Conservation (phyloP, 2,888 invertebrate genomes). For the Luperina testacea region DNA sequence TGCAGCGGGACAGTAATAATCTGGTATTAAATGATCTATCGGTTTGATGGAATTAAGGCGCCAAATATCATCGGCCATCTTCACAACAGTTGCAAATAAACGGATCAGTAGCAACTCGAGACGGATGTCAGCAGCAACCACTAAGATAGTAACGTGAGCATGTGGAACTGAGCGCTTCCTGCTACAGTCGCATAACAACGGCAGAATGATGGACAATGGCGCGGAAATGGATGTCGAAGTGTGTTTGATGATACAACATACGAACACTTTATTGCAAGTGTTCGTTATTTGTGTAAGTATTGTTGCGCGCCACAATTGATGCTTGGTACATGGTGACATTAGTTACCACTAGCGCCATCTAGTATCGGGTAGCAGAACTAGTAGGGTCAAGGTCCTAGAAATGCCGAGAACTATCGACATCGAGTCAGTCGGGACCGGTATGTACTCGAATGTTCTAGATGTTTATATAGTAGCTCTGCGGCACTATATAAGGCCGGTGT, state of each 20-base stretch:
- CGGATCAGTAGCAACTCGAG: not conserved
- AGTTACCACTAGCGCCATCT: too few species aligned
- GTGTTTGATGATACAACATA: slow-evolving; percentile 6
- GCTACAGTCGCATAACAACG: slow-evolving; percentile 34
- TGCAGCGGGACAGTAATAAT: too few species aligned
- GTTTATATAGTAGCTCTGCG: too few species aligned
- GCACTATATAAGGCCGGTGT: too few species aligned
- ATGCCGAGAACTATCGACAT: too few species aligned
- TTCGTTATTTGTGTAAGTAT: not conserved
- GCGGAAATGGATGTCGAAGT: slow-evolving; percentile 11
- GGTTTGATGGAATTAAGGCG: not conserved
- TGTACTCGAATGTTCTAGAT: too few species aligned
- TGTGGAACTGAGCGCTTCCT: slow-evolving; percentile 36
- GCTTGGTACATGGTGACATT: too few species aligned
- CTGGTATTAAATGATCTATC: too few species aligned
- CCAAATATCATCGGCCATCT: not conserved
- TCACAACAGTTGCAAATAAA: slow-evolving; percentile 1
- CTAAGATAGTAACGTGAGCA: slow-evolving; percentile 15
- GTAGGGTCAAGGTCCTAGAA: too few species aligned
- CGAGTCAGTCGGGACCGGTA: too few species aligned
- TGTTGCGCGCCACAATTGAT: too few species aligned
- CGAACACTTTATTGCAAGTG: not conserved
- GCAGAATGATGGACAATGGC: slow-evolving; percentile 18
- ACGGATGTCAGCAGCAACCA: slow-evolving; percentile 4
- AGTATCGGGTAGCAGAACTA: too few species aligned